These are phyloP conservation scores for Alcedo quadribrachys DNA, from an alignment of 2,797 vertebrate species.

Conservation along the genomic window DNA sequence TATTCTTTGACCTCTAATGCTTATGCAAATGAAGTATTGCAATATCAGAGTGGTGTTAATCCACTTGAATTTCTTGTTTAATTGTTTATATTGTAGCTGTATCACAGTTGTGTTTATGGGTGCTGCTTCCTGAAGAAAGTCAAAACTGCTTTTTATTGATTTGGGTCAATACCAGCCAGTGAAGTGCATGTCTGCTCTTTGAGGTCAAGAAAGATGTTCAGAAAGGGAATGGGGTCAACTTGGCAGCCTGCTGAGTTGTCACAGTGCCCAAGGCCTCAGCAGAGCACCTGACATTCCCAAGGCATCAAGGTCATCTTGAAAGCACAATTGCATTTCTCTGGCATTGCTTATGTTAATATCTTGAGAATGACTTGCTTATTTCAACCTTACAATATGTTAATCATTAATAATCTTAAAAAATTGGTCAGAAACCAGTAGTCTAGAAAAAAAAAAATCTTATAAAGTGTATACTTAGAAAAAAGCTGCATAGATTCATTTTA, in stretches of 20 bases:
- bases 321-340: constrained; percentile 58
- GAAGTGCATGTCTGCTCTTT: neutral
- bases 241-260: constrained; percentile 16
- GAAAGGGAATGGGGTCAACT: constrained; percentile 8
- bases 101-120: neutral
- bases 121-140: neutral
- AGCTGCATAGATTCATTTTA: neutral
- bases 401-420: constrained; percentile 74
- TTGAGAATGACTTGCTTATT: constrained; percentile 73
- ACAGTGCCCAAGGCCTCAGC: constrained; percentile 24
- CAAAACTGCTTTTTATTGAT: neutral
- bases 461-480: neutral
- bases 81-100: neutral
- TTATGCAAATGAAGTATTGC: neutral
- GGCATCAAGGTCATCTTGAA: constrained; percentile 72
- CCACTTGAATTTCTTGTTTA: neutral
- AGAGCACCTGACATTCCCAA: constrained; percentile 55
- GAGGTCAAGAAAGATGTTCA: neutral
- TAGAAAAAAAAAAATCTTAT: constrained; percentile 18
- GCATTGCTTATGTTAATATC: constrained; percentile 59
- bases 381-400: constrained; percentile 66
- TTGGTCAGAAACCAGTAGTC: constrained; percentile 36
- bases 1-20: neutral
- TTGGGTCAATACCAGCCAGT: neutral
- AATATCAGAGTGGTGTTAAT: neutral